Percentiles rank a stretch among this genome's conserved stretches.
Conservation (phyloP, 2,888 invertebrate genomes). For the Lithosia quadra region DNA sequence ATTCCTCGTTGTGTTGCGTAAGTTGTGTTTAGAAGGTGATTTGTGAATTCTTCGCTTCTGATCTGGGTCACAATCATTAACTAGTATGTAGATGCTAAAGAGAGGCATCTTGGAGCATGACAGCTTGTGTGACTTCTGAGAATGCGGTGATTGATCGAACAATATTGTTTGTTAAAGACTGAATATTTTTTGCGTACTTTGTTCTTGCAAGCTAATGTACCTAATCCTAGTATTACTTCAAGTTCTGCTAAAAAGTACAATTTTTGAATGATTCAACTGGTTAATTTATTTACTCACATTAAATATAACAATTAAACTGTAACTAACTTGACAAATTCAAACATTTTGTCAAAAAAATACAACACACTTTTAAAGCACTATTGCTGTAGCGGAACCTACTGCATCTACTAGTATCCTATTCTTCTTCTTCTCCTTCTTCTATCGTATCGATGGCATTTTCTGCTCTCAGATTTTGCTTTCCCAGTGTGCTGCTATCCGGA, state of each 20-base stretch:
- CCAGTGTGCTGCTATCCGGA: too few species aligned
- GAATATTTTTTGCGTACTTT: not conserved
- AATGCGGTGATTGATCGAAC: not conserved
- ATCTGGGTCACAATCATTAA: conserved; percentile 20
- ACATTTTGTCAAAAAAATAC: too few species aligned
- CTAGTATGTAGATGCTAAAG: conserved; percentile 2
- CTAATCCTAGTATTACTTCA: not conserved
- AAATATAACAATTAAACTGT: too few species aligned
- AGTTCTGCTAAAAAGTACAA: not conserved
- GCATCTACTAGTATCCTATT: too few species aligned
- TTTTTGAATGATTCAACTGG: too few species aligned
- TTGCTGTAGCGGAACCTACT: too few species aligned
- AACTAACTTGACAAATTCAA: too few species aligned
- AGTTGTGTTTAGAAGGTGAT: conserved; percentile 15
- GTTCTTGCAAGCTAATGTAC: not conserved
- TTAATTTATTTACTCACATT: too few species aligned
- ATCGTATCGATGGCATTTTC: too few species aligned
- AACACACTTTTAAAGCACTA: too few species aligned
- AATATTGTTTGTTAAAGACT: not conserved
- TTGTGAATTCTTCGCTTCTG: conserved; percentile 16
- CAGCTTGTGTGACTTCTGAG: conserved; percentile 6
- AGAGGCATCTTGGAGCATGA: not conserved
- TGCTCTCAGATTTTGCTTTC: too few species aligned
- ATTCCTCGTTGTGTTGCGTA: conserved; percentile 22
- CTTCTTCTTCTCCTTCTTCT: too few species aligned